Evolutionary conservation across 2,888 invertebrate species (phyloP).

Genomic region (Xanthorhoe spadicearia): DNA sequence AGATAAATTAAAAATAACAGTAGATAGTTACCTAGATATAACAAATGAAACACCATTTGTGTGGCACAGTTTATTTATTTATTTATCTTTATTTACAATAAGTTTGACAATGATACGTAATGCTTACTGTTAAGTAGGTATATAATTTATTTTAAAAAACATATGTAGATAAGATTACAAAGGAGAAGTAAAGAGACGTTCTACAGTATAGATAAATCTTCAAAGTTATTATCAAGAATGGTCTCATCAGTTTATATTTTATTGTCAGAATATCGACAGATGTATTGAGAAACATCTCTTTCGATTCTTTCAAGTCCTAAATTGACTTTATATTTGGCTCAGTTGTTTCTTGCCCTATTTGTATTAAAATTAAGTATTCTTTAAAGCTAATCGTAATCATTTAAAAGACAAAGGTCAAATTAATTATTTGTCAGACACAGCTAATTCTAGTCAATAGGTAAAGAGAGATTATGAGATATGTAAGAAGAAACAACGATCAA

Average conservation of each 20-base stretch:
- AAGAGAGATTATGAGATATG: conserved; percentile 50
- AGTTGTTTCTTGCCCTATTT: conserved; percentile 4
- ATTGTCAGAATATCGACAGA: conserved; percentile 61
- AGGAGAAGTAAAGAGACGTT: conserved; percentile 46
- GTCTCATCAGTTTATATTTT: conserved; percentile 61
- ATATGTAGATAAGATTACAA: conserved; percentile 46
- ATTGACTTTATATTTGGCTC: conserved; percentile 12
- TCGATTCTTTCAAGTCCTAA: conserved; percentile 11
- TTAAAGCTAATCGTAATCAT: conserved; percentile 42
- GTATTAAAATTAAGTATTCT: conserved; percentile 30
- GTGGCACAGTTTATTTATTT: conserved; percentile 69
- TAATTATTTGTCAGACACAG: conserved; percentile 84
- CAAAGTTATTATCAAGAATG: conserved; percentile 69
- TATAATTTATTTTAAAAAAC: conserved; percentile 31
- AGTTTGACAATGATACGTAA: conserved; percentile 61
- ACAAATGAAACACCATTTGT: conserved; percentile 53
- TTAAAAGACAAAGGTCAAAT: conserved; percentile 42
- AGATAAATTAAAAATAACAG: too few relatives aligned
- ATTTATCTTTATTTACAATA: conserved; percentile 61
- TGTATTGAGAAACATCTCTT: conserved; percentile 15
- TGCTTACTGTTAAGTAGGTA: conserved; percentile 47
- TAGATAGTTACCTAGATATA: neutral
- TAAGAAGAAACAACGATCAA: conserved; percentile 26
- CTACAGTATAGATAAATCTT: conserved; percentile 60
- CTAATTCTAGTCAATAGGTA: conserved; percentile 67